Evolutionary conservation across 2,888 invertebrate species (phyloP).

Genomic region (Synanthedon andrenaeformis): DNA sequence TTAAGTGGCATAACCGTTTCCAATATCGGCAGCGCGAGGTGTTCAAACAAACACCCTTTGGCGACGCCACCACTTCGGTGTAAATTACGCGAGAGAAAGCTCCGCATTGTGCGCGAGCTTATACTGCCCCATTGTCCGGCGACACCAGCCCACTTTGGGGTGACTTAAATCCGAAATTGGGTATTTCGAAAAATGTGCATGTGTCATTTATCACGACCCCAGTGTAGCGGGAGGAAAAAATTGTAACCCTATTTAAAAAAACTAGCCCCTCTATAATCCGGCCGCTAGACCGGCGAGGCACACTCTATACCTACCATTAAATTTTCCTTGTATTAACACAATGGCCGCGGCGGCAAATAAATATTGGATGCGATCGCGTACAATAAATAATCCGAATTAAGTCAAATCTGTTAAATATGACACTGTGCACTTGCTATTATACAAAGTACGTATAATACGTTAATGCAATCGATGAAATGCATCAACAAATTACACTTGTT

Average conservation of each 20-base stretch:
- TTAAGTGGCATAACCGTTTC: constrained; percentile 52
- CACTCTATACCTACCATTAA: constrained; percentile 66
- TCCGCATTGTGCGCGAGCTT: constrained; percentile 21
- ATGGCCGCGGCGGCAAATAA: constrained; percentile 54
- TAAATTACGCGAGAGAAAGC: constrained; percentile 49
- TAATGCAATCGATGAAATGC: not conserved
- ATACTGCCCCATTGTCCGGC: constrained; percentile 50
- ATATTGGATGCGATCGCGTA: constrained; percentile 50
- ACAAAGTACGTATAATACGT: not conserved
- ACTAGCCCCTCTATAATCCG: constrained; percentile 61
- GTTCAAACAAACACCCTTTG: constrained; percentile 42
- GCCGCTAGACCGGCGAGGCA: constrained; percentile 43
- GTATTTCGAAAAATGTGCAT: constrained; percentile 72
- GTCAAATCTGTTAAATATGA: constrained; percentile 21
- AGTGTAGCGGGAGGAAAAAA: constrained; percentile 40
- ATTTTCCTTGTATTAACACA: constrained; percentile 63
- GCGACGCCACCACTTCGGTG: constrained; percentile 24
- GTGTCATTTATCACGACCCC: constrained; percentile 72
- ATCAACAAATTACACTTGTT: too few species aligned
- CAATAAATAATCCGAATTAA: constrained; percentile 53
- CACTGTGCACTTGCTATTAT: not conserved
- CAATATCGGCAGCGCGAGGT: constrained; percentile 32
- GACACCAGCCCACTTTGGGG: constrained; percentile 66
- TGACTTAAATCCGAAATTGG: constrained; percentile 73
- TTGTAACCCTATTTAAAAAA: constrained; percentile 67